Percentiles rank a stretch among this genome's conserved stretches.
Conservation (phyloP, 2,113 vertebrate species). For the Columbina picui region DNA sequence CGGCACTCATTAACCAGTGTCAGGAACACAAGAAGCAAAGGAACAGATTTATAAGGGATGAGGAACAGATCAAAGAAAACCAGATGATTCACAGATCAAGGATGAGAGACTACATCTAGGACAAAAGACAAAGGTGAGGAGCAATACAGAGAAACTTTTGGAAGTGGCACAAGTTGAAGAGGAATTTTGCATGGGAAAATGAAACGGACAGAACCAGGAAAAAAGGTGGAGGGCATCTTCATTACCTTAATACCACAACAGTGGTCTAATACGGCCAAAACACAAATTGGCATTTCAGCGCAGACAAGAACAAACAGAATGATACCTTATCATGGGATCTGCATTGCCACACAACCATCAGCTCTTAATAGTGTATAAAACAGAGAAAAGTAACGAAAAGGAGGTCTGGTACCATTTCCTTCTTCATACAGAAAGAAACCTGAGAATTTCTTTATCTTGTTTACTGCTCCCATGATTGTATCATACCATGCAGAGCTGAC, state of each 20-base stretch:
- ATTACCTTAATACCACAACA: not conserved
- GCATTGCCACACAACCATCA: not conserved
- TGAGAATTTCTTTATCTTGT: slow-evolving; percentile 25
- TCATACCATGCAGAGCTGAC: not conserved
- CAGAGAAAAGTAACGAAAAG: not conserved
- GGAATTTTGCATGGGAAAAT: not conserved
- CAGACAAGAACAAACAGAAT: not conserved
- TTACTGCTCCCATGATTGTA: not conserved
- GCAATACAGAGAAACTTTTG: not conserved
- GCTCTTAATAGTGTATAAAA: not conserved
- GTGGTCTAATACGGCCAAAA: not conserved
- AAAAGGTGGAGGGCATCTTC: not conserved
- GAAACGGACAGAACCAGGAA: not conserved
- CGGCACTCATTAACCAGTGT: not conserved
- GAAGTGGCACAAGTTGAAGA: not conserved
- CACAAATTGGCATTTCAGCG: not conserved
- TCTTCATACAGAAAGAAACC: not conserved
- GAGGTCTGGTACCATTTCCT: not conserved
- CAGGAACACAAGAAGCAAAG: not conserved
- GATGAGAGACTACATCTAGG: not conserved
- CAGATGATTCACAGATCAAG: not conserved
- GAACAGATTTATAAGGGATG: not conserved
- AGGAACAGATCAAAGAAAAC: not conserved
- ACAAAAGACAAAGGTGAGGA: not conserved
- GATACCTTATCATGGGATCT: not conserved